Evolutionary conservation across 2,113 vertebrate genomes (phyloP), one percentile per base, ranked within the genome.

Genomic region (Onychostruthus taczanowskii): DNA sequence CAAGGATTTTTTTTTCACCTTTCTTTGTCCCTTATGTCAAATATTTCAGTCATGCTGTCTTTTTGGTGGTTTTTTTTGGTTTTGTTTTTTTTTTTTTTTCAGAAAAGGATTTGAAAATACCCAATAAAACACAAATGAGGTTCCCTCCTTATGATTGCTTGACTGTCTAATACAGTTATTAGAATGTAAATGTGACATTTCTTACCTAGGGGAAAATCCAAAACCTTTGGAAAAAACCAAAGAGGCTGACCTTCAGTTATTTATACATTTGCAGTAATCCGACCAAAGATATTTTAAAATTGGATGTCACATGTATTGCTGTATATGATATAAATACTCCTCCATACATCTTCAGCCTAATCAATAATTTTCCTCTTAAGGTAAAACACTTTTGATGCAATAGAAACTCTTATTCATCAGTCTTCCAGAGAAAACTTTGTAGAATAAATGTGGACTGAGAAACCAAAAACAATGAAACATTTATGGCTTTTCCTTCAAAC

Each of bases 141-240:
- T 78, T 96, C 39, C 69, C 23, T 84, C 16, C 47, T 94, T 63
- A 50, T 7, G 73, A 72, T 22, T 86, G 7, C 74, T 87, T 93
- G 50, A 35, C 30, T 39, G 24, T n/a, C 77, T 79, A 64, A 94
- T 94, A 94, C 2, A 63, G 77, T 85, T 96, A 95, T 68, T 90
- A 27, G 41, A 95, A 69, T 94, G 70, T 72, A 96, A 97, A 97
- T 93, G 77, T 92, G 90, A 90, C 84, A 95, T 97, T 97, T 82
- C 70, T 95, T 94, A 86, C 77, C 70, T 85, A 52, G 9, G 46
- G 69, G 26, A 77, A 97, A 94, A 94, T 50, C 18, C 86, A n/a
- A n/a, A n/a, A n/a, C n/a, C n/a, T n/a, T n/a, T n/a, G n/a, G n/a
- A n/a, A n/a, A n/a, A n/a, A 94, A 92, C 72, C 41, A 68, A 85